phyloP scores from a whole-genome alignment of 2,113 vertebrate genomes.

The Oncorhynchus mykiss region DNA sequence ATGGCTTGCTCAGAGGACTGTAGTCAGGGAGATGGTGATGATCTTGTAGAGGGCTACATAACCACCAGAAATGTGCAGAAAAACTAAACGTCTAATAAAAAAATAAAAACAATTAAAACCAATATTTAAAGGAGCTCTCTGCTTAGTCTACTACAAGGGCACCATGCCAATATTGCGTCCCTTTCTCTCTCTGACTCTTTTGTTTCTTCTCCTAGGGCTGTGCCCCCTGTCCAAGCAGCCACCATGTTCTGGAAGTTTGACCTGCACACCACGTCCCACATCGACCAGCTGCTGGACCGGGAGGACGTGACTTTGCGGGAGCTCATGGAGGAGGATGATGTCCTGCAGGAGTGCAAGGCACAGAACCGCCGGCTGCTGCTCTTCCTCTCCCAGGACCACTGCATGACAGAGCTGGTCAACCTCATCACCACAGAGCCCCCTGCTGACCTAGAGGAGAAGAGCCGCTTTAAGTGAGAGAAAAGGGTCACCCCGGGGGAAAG shows the following conservation, averaged over 20 bases:
- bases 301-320: constrained; percentile 90
- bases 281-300: constrained; percentile 94
- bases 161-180: not conserved
- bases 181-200: constrained; percentile 9
- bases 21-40: too few species aligned
- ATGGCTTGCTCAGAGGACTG: too few species aligned
- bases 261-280: constrained; percentile 90
- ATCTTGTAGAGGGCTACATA: too few species aligned
- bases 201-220: constrained; percentile 60
- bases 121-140: not conserved
- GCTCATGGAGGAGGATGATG: constrained; percentile 95
- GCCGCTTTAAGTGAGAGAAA: constrained; percentile 90
- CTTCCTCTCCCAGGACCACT: constrained; percentile 90
- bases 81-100: too few species aligned
- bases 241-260: constrained; percentile 99
- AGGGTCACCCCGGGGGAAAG: not conserved
- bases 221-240: constrained; percentile 67
- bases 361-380: constrained; percentile 92
- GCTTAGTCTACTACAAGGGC: too few species aligned
- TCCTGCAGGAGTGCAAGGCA: constrained; percentile 96
- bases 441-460: constrained; percentile 89
- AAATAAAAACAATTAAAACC: too few species aligned
- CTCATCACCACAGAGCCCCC: constrained; percentile 93
- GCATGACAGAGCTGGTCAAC: constrained; percentile 91
- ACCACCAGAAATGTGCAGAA: too few species aligned